Evolutionary conservation across 2,888 invertebrate species (phyloP).

Genomic region (Catocala sponsa): DNA sequence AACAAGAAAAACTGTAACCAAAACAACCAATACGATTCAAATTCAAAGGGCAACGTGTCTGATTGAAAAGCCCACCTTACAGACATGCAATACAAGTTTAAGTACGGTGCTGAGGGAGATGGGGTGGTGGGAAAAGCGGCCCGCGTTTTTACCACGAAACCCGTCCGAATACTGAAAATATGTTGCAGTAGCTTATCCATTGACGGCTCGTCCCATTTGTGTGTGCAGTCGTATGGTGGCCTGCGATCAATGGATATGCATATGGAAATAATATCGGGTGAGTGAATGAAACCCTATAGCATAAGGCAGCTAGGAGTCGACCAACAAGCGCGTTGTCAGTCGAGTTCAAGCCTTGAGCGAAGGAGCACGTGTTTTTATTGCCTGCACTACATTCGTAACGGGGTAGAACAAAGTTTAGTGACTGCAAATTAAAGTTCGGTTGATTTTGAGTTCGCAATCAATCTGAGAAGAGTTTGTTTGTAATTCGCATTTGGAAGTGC

Average conservation of each 20-base stretch:
- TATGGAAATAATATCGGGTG: constrained; percentile 11
- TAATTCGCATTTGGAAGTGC: constrained; percentile 53
- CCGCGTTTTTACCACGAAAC: constrained; percentile 33
- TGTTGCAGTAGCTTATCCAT: constrained; percentile 35
- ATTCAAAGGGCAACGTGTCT: constrained; percentile 63
- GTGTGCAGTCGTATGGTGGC: neutral
- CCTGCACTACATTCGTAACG: constrained; percentile 54
- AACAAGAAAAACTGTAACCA: constrained; percentile 46
- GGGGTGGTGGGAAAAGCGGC: constrained; percentile 54
- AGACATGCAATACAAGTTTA: constrained; percentile 78
- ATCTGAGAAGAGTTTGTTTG: constrained; percentile 50
- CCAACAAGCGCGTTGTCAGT: constrained; percentile 54
- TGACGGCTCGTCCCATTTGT: constrained; percentile 30
- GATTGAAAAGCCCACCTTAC: constrained; percentile 79
- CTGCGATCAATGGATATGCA: constrained; percentile 54
- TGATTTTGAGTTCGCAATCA: constrained; percentile 55
- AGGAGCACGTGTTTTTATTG: constrained; percentile 53
- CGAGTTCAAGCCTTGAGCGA: constrained; percentile 49
- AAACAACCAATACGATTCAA: constrained; percentile 45
- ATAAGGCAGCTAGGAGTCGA: constrained; percentile 45
- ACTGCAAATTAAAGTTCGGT: constrained; percentile 57
- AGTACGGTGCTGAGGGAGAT: constrained; percentile 61
- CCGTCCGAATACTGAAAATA: constrained; percentile 4
- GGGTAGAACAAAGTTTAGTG: constrained; percentile 69
- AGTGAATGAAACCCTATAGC: constrained; percentile 39